Evolutionary conservation across 2,888 invertebrate genomes (phyloP), one percentile per base, ranked within the genome.

Genomic region (Caenorhabditis sp.): DNA sequence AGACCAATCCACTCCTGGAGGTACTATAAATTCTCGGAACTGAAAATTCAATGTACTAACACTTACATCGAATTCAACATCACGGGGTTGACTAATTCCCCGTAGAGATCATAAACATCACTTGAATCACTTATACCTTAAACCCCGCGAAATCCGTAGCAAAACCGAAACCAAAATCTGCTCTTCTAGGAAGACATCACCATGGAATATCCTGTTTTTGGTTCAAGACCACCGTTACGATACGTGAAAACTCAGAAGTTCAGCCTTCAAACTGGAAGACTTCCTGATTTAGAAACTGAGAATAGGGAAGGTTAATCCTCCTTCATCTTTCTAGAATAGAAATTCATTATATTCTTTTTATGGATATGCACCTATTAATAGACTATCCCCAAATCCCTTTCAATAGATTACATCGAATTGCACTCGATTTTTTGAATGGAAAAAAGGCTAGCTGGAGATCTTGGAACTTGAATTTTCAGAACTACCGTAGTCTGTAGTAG

Each of bases 341-440:
- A 54, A 54, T 49, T 6, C 19, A 19, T 49, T n/a, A 19, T 19
- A 5, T 10, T 49, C 12, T 49, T 49, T 49, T 22, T 49, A 49
- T 49, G 49, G 49, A 49, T 49, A 19, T 56, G 56, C 26, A 56
- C 14, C 56, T 28, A 56, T 31, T 31, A 31, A 56, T 56, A 56
- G 56, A 49, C 28, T 0, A 54, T n/a, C 26, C 24, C 26, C 24
- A 54, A 5, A 58, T 59, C 35, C 10, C 19, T 59, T 58, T 59
- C n/a, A 3, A 31, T 35, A 26, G 49, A 49, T 49, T 49, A 49
- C 19, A 19, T 22, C 19, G 5, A n/a, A 49, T 22, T 49, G 7
- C 22, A 6, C 49, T 7, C 19, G 19, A 49, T n/a, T n/a, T n/a
- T n/a, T n/a, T 19, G 19, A 49, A 49, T 49, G 19, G 38, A 38